Evolutionary conservation across 2,797 vertebrate species (phyloP), one percentile per base, ranked within the genome.

Genomic region (Hozukius guyotensis): DNA sequence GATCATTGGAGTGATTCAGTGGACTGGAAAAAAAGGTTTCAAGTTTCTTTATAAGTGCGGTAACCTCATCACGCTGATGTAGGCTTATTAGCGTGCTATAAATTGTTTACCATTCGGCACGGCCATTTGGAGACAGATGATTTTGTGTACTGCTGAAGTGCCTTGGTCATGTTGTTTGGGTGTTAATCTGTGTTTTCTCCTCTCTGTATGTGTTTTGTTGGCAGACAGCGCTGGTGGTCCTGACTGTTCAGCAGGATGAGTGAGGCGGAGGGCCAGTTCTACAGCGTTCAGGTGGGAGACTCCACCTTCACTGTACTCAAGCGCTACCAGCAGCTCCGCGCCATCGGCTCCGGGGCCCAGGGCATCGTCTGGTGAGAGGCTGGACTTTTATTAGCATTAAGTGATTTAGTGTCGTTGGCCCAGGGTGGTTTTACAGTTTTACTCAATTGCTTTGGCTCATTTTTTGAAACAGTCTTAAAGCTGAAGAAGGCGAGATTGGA

Each of bases 231-330:
- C 89, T 73, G 92, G 90, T 92, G 87, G 86, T 91, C 85, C 88
- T 87, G 89, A 93, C 81, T 88, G 87, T 84, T 90, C 83, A 84
- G 93, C 94, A 95, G 92, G 96, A 99, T 99, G 98, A 98, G 95
- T 89, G 97, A 98, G 95, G 96, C 93, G 74, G 97, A 98, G 64
- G 95, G 96, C 78, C 97, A 98, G 6, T 99, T 99, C 96, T 98
- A 98, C 95, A 98, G 98, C 81, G 97, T 98, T 76, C 98, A 99
- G 96, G 98, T 99, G 95, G 98, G 97, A 64, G 98, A 99, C 94
- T 99, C 98, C 90, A 99, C 98, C 68, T 99, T 99, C 95, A 97
- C 97, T 4, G 98, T 99, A 11, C 95, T 99, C 66, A 96, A 96
- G 85, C 96, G 97, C 74, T 99, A 99, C 92, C 97, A 99, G 91